Evolutionary conservation across 2,888 invertebrate genomes (phyloP).

Genomic region (Gastracanthus pulcherrimus): DNA sequence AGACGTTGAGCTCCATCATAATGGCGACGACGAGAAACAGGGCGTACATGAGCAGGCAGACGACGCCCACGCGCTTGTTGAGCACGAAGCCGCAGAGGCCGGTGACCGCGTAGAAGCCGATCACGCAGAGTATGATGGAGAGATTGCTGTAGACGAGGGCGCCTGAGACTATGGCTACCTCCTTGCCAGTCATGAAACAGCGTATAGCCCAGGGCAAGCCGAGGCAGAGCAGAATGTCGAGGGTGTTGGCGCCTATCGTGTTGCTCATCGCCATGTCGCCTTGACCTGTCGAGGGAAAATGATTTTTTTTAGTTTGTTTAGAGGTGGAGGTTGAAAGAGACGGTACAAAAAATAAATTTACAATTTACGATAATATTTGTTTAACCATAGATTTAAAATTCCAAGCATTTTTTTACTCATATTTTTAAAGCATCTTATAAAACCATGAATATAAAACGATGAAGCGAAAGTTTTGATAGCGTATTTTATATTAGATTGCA

Average conservation of each 20-base stretch:
- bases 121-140: conserved; percentile 87
- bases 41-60: conserved; percentile 83
- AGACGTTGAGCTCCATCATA: conserved; percentile 87
- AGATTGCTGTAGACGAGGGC: conserved; percentile 91
- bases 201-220: conserved; percentile 92
- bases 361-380: no score
- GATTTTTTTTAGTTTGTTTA: neutral
- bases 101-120: conserved; percentile 84
- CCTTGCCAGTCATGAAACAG: conserved; percentile 80
- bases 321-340: neutral
- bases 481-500: no score
- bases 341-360: no score
- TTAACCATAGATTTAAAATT: no score
- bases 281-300: conserved; percentile 80
- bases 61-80: conserved; percentile 83
- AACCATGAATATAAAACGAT: no score
- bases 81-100: conserved; percentile 85
- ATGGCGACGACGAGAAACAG: conserved; percentile 88
- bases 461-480: no score
- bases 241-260: conserved; percentile 90
- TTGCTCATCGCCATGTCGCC: conserved; percentile 93
- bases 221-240: conserved; percentile 90
- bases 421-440: no score
- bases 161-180: conserved; percentile 86
- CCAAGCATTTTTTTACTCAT: no score